Conservation (phyloP, 2,113 vertebrate genomes). For the Hippoglossus stenolepis region DNA sequence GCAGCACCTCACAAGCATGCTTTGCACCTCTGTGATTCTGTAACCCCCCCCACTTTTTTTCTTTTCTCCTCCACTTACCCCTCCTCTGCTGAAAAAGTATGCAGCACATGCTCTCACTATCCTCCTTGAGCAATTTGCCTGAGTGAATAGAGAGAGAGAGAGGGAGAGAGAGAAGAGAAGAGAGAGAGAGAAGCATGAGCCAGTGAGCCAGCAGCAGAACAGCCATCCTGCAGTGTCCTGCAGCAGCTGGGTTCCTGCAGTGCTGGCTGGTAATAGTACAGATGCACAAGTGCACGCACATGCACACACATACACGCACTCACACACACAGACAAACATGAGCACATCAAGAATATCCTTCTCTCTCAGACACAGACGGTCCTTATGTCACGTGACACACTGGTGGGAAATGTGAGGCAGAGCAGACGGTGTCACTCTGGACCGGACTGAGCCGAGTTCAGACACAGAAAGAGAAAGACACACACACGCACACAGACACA, state of each 20-base stretch:
- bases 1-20: conserved; percentile 68
- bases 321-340: conserved; percentile 23
- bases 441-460: conserved; percentile 60
- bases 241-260: conserved; percentile 84
- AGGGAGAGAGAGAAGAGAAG: conserved; percentile 8
- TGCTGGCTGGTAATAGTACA: conserved; percentile 65
- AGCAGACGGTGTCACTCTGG: conserved; percentile 50
- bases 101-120: conserved; percentile 78
- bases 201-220: conserved; percentile 69
- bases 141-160: conserved; percentile 55
- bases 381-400: conserved; percentile 66
- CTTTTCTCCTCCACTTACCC: conserved; percentile 22
- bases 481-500: background rate
- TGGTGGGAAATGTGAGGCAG: conserved; percentile 37
- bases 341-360: conserved; percentile 20
- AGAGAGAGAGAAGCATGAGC: conserved; percentile 40
- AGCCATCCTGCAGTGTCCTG: conserved; percentile 84
- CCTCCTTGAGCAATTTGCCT: conserved; percentile 75
- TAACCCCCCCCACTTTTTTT: conserved; percentile 17
- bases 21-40: conserved; percentile 66
- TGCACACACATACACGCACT: conserved; percentile 36
- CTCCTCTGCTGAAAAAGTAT: conserved; percentile 71
- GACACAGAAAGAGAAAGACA: conserved; percentile 17
- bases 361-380: conserved; percentile 38
- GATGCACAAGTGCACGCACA: conserved; percentile 31